phyloP scores from a whole-genome alignment of 2,888 invertebrate genomes.

The Aproaerema taeniolella region DNA sequence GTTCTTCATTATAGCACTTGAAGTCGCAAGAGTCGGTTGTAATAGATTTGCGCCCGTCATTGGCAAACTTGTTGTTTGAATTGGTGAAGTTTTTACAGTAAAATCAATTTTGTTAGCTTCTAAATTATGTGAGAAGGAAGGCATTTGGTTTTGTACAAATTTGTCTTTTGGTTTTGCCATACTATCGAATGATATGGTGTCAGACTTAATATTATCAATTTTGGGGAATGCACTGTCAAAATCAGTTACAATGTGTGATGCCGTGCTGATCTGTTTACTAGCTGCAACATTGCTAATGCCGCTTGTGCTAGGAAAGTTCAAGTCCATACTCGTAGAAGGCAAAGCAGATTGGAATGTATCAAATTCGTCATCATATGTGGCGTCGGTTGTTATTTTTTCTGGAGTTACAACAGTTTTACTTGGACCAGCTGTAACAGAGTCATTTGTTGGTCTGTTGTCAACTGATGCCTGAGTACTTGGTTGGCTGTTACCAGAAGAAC shows the following conservation, averaged over 20 bases:
- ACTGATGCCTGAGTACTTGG: conserved; percentile 9
- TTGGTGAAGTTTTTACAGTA: conserved; percentile 24
- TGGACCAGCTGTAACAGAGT: conserved; percentile 11
- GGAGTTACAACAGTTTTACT: conserved; percentile 1
- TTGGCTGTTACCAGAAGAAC: conserved; percentile 34
- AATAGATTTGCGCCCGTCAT: conserved; percentile 32
- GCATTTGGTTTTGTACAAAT: conserved; percentile 25
- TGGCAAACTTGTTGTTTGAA: conserved; percentile 19
- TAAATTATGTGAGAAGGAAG: conserved; percentile 15
- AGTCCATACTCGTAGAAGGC: conserved; percentile 29
- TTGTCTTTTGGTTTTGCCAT: conserved; percentile 31
- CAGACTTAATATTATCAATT: conserved; percentile 35
- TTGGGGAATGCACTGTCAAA: conserved; percentile 33
- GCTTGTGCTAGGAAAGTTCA: background rate
- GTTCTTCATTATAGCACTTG: conserved; percentile 28
- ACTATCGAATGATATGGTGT: conserved; percentile 40
- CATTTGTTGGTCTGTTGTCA: conserved; percentile 11
- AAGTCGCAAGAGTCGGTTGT: conserved; percentile 40
- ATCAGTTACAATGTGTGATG: conserved; percentile 23
- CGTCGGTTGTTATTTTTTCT: background rate
- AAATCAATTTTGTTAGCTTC: conserved; percentile 26
- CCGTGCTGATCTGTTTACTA: conserved; percentile 23
- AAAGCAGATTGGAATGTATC: conserved; percentile 65
- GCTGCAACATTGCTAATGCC: conserved; percentile 14
- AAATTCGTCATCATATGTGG: conserved; percentile 67